These are phyloP conservation scores for Peromyscus californicus DNA, from an alignment of 2,113 vertebrate species.

Conservation along the genomic window DNA sequence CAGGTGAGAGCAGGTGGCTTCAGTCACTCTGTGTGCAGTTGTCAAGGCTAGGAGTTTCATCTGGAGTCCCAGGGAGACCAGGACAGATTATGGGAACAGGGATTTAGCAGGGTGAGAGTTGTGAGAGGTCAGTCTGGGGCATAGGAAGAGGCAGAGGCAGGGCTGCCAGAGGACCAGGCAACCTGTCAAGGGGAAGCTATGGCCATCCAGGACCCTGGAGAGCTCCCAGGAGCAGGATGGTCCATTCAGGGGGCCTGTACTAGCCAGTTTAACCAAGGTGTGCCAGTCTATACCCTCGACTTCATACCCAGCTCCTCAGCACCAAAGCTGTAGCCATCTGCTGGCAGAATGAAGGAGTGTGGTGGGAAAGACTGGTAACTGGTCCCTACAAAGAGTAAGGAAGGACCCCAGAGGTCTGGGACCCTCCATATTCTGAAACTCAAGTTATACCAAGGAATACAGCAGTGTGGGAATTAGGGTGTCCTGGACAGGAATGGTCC, in stretches of 20 bases:
- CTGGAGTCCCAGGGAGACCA: too few species aligned
- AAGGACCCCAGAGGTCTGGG: neutral
- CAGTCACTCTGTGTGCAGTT: fast-evolving
- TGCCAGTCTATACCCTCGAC: neutral
- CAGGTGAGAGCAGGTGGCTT: neutral
- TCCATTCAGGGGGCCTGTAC: neutral
- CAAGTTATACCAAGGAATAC: too few species aligned
- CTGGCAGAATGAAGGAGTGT: fast-evolving
- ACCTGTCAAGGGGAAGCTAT: fast-evolving
- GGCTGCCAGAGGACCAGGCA: neutral
- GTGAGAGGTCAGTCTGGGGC: neutral
- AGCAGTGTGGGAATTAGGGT: neutral
- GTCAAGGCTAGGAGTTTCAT: neutral
- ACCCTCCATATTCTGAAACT: neutral
- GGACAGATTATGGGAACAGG: neutral
- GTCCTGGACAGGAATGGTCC: neutral
- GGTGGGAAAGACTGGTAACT: too few species aligned
- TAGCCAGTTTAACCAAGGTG: neutral
- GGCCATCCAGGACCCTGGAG: conserved; percentile 19
- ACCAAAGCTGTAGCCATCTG: fast-evolving
- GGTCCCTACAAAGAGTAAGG: neutral
- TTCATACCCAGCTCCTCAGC: neutral
- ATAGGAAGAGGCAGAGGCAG: neutral
- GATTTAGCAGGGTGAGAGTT: too few species aligned
- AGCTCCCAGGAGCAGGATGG: neutral